A percentile compares a stretch with the other conserved stretches of the same genome.
Evolutionary conservation across 1,140 invertebrate genomes (phyloP).

Genomic region (Eriocheir sinensis): DNA sequence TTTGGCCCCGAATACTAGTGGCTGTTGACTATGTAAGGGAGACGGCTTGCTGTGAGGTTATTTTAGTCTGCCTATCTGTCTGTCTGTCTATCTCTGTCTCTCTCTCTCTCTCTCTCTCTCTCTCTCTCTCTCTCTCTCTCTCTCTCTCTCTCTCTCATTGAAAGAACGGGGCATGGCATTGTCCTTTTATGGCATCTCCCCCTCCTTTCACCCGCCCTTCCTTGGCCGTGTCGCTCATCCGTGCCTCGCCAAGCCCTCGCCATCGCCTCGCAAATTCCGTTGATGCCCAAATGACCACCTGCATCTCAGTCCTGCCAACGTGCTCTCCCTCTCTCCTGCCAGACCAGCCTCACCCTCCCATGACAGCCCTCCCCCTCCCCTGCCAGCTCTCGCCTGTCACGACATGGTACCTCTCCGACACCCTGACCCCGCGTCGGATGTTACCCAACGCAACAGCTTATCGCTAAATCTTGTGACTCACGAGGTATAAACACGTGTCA

Average conservation of each 20-base stretch:
- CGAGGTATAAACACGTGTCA: too few species aligned
- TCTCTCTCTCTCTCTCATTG: not conserved
- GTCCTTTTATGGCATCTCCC: too few species aligned
- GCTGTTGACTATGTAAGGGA: not conserved
- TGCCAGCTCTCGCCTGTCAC: too few species aligned
- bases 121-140: conserved; percentile 27
- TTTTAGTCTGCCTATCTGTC: not conserved
- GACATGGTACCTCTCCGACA: too few species aligned
- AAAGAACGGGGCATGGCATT: too few species aligned
- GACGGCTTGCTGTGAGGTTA: not conserved
- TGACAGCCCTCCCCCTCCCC: not conserved
- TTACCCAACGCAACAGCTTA: too few species aligned
- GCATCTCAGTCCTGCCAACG: too few species aligned
- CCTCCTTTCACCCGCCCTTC: not conserved
- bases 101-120: conserved; percentile 24
- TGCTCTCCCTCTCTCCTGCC: not conserved
- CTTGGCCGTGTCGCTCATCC: not conserved
- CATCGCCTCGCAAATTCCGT: not conserved
- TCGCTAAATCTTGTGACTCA: too few species aligned
- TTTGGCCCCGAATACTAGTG: not conserved
- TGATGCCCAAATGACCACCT: not conserved
- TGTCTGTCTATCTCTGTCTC: conserved; percentile 46
- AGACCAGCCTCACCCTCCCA: too few species aligned
- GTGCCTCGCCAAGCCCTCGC: not conserved
- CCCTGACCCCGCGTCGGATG: too few species aligned